These are phyloP conservation scores for Vimba vimba DNA, from an alignment of 2,113 vertebrate genomes.

Conservation along the genomic window DNA sequence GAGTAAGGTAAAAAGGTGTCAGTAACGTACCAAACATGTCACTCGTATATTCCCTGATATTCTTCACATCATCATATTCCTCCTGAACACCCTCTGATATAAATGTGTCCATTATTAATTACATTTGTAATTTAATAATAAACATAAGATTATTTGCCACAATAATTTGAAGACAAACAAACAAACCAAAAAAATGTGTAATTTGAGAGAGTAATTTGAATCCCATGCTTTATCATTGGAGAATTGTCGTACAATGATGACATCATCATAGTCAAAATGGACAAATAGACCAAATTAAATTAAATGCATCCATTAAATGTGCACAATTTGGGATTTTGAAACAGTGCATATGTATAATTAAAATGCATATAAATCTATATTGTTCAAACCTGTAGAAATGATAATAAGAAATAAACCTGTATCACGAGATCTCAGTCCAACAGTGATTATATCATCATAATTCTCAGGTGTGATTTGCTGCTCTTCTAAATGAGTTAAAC, in stretches of 20 bases:
- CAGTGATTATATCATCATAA: conserved; percentile 23
- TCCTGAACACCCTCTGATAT: background rate
- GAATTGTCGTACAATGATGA: background rate
- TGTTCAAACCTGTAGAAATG: no score
- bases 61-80: background rate
- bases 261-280: background rate
- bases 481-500: no score
- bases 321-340: background rate
- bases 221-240: background rate
- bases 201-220: background rate
- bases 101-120: background rate
- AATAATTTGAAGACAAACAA: background rate
- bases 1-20: background rate
- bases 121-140: no score
- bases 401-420: conserved; percentile 10
- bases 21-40: background rate
- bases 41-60: background rate
- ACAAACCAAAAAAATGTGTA: background rate
- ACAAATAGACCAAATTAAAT: background rate
- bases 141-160: no score
- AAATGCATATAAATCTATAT: background rate
- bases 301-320: background rate
- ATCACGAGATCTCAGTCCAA: background rate
- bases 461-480: background rate
- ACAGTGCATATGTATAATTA: background rate